Conservation (phyloP, 2,113 vertebrate species). For the Odocoileus virginianus region DNA sequence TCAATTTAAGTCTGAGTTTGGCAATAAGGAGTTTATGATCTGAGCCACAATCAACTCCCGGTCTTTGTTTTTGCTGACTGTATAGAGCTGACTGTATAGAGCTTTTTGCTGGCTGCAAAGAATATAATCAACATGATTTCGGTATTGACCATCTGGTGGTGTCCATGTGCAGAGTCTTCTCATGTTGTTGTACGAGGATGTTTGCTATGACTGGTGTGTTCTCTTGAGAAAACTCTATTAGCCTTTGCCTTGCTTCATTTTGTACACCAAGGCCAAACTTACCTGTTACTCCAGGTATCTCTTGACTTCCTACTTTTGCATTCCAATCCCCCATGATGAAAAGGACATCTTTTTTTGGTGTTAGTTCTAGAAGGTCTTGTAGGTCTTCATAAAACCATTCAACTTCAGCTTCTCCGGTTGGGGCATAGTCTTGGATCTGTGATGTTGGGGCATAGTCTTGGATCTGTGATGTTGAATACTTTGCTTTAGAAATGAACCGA, state of each 20-base stretch:
- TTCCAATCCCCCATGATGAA: background rate
- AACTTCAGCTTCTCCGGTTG: background rate
- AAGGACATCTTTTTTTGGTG: background rate
- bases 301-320: background rate
- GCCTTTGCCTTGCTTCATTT: background rate
- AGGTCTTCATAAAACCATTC: background rate
- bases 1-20: background rate
- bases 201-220: background rate
- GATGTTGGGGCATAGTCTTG: background rate
- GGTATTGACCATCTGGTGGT: background rate
- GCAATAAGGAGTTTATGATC: background rate
- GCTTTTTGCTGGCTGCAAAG: background rate
- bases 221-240: background rate
- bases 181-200: background rate
- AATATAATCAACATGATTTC: background rate
- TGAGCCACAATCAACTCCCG: background rate
- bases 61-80: background rate
- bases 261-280: background rate
- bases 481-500: background rate
- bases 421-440: background rate
- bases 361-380: background rate
- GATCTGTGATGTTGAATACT: background rate
- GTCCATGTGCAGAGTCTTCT: background rate
- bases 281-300: background rate
- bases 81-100: background rate